These are phyloP conservation scores for Acrobasis suavella DNA, from an alignment of 2,888 invertebrate genomes.

Conservation along the genomic window DNA sequence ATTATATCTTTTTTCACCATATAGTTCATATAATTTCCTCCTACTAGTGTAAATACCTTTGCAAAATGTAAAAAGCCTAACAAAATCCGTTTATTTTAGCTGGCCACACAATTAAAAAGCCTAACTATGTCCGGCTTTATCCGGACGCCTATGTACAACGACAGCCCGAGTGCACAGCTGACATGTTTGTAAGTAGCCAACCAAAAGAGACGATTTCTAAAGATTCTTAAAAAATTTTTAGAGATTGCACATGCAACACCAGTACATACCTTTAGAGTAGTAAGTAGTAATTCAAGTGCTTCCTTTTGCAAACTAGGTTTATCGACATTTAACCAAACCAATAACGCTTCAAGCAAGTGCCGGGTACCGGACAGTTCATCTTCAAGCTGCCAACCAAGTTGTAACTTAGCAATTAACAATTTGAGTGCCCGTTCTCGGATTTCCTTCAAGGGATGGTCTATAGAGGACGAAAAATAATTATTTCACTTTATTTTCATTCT, in stretches of 20 bases:
- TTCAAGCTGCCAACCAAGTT: conserved; percentile 83
- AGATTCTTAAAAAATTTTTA: no score
- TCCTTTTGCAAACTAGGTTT: conserved; percentile 78
- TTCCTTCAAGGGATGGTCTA: conserved; percentile 82
- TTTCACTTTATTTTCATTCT: conserved; percentile 25
- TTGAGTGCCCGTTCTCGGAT: conserved; percentile 81
- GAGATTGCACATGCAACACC: background rate
- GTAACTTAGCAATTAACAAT: conserved; percentile 83
- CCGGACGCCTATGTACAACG: no score
- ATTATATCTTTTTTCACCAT: no score
- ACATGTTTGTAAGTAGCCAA: no score
- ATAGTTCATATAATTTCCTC: no score
- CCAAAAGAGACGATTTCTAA: no score
- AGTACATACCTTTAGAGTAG: conserved; percentile 77
- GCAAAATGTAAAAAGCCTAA: no score
- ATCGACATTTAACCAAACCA: conserved; percentile 84
- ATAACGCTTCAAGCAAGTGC: conserved; percentile 81
- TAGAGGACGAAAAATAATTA: conserved; percentile 29
- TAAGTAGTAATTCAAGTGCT: conserved; percentile 81
- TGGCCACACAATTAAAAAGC: no score
- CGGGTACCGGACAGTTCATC: conserved; percentile 83
- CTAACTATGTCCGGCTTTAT: no score
- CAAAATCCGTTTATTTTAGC: no score
- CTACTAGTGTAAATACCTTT: no score
- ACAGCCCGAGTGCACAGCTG: no score